phyloP scores from a whole-genome alignment of 2,113 vertebrate genomes.

The Megalops atlanticus region DNA sequence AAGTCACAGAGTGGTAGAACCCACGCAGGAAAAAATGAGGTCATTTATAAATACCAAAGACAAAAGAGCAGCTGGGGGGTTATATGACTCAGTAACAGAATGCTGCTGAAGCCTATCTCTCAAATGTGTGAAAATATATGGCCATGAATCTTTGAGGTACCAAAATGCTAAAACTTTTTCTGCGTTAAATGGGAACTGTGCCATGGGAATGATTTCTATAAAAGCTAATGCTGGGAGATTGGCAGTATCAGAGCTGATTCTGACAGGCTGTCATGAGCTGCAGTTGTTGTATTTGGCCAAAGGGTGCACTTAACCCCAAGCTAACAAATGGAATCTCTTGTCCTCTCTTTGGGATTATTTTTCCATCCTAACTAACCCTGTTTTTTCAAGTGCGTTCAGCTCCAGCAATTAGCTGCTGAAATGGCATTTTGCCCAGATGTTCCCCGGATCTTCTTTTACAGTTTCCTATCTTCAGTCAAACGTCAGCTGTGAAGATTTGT shows the following conservation, averaged over 20 bases:
- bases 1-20: neutral
- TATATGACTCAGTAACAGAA: neutral
- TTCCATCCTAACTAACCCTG: neutral
- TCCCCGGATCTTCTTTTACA: neutral
- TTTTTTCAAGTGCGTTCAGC: neutral
- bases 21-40: neutral
- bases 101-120: neutral
- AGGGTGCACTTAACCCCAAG: neutral
- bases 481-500: neutral
- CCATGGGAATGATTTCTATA: neutral
- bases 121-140: neutral
- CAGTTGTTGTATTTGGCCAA: neutral
- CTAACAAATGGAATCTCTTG: neutral
- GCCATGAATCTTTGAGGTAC: neutral
- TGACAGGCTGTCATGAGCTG: neutral
- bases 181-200: neutral
- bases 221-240: neutral
- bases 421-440: neutral
- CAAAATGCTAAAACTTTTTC: neutral
- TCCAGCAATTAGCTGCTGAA: neutral
- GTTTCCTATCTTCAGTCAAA: neutral
- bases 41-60: conserved; percentile 5
- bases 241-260: neutral
- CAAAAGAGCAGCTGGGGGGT: neutral
- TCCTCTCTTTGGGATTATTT: neutral